These are phyloP conservation scores for Colaptes auratus DNA, from an alignment of 2,113 vertebrate genomes.

Conservation along the genomic window DNA sequence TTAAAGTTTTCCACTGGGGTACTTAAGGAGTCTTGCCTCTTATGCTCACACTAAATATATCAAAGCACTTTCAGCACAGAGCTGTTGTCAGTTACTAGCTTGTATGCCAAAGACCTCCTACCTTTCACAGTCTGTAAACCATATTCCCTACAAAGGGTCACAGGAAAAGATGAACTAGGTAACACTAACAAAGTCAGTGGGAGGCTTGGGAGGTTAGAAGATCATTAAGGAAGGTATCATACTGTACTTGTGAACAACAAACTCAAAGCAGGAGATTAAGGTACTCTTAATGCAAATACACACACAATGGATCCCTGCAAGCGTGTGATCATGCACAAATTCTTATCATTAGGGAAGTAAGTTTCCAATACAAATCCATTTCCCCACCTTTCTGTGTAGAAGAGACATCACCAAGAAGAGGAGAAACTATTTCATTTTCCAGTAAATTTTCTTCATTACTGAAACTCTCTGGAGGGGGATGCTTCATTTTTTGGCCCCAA, in stretches of 20 bases:
- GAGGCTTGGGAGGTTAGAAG: conserved; percentile 1
- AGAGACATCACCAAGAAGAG: neutral
- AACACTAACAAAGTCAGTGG: neutral
- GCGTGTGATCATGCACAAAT: neutral
- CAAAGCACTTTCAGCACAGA: neutral
- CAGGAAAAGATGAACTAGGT: neutral
- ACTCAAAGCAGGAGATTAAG: neutral
- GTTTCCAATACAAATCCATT: neutral
- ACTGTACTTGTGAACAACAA: neutral
- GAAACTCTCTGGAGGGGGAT: neutral
- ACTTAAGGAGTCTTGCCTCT: neutral
- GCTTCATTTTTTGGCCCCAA: neutral
- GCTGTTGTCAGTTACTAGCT: neutral
- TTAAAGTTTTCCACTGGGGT: neutral
- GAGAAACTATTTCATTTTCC: neutral
- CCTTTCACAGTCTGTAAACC: neutral
- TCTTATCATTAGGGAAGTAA: neutral
- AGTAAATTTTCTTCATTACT: fast-evolving
- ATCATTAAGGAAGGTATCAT: neutral
- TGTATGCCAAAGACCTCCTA: neutral
- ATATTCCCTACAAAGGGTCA: neutral
- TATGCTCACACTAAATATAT: neutral
- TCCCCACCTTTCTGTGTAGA: neutral
- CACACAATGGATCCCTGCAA: neutral
- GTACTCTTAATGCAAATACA: neutral